phyloP scores from a whole-genome alignment of 2,113 vertebrate genomes.

The Sporophila hypoxantha region DNA sequence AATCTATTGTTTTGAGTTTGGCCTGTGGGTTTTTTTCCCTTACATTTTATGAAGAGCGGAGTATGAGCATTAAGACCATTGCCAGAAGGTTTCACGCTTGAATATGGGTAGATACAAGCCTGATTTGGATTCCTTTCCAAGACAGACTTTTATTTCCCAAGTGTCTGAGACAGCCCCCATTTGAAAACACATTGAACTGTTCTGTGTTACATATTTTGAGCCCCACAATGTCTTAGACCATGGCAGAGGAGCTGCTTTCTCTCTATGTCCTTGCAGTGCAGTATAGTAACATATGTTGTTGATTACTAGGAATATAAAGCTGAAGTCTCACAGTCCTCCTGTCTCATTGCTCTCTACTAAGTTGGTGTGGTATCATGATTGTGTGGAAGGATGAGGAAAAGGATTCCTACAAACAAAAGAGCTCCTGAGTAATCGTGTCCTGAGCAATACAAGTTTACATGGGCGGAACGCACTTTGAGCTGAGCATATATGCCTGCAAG shows the following conservation, averaged over 20 bases:
- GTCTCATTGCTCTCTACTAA: not conserved
- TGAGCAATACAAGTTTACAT: not conserved
- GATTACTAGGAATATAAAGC: not conserved
- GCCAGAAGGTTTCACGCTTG: not conserved
- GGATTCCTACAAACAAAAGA: not conserved
- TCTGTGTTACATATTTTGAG: not conserved
- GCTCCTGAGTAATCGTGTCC: not conserved
- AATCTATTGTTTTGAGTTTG: not conserved
- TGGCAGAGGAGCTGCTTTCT: not conserved
- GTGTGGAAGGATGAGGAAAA: not conserved
- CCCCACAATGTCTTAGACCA: not conserved
- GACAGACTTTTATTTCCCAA: not conserved
- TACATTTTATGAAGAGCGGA: not conserved
- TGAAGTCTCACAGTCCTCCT: not conserved
- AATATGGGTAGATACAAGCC: not conserved
- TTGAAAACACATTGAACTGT: not conserved
- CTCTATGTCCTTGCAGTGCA: not conserved
- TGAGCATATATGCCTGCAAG: fast-evolving
- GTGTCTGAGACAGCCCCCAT: not conserved
- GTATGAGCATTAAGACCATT: not conserved
- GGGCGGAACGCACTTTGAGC: not conserved
- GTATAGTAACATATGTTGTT: not conserved
- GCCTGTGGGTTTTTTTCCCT: not conserved
- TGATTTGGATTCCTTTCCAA: not conserved
- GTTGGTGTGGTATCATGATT: not conserved